Base-by-base conservation (phyloP, 2,797 vertebrate genomes). In the Sardinella longiceps region DNA sequence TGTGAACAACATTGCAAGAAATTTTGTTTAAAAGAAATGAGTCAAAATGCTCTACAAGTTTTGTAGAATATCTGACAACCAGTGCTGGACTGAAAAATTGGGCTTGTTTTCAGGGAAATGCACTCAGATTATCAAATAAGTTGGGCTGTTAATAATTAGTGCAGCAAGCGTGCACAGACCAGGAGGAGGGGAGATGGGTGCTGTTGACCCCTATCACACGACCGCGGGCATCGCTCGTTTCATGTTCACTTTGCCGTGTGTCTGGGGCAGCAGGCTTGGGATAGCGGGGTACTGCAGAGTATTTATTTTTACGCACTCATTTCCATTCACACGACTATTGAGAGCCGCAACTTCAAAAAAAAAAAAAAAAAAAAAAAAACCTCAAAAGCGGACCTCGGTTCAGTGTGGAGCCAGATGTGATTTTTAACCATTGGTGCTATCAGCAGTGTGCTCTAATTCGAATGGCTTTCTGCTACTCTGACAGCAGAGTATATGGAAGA, bases 241-340 rank as follows among this genome's bases (percentile, higher is more conserved):
- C 70, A 43, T 37, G 6, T 77, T 77, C 70, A 43, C 37, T 43
- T 23, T 18, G 7, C 20, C 70, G 2, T 77, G 33, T 77, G 70
- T 23, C 37, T 77, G 70, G 70, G 70, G 43, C 33, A 77, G 33
- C 37, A 77, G 70, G 33, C 37, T 43, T 23, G 70, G 70, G 70
- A 77, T 39, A 23, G 70, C 70, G 7, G 70, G 37, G 70, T 20
- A 77, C 18, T 43, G 33, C 37, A 10, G 70, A 37, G 33, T 77
- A 43, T 77, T 77, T 77, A 77, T 77, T 77, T 77, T 77, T 77
- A 77, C 70, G 6, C 37, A 39, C 70, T 77, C 37, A 77, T 77
- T 77, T 77, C 70, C 70, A 77, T 77, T 77, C 6, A 20, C 70
- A 15, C 37, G 70, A 77, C 70, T 77, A 43, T 77, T 10, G 39